Percentiles rank a stretch among this genome's conserved stretches.
These are phyloP conservation scores for Sapayoa aenigma DNA, from an alignment of 2,113 vertebrate genomes.

Conservation along the genomic window DNA sequence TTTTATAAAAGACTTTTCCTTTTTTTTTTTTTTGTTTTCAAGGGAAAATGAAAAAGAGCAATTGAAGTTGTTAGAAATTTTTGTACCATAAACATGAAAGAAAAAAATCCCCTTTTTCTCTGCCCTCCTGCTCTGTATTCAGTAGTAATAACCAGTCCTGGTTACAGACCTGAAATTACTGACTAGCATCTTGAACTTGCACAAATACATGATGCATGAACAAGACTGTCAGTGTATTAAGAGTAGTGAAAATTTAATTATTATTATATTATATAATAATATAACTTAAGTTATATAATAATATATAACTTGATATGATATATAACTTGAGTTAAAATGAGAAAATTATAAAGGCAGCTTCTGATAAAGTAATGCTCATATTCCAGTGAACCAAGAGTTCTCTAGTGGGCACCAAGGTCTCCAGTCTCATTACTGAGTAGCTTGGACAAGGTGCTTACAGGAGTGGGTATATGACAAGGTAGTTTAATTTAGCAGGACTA, in stretches of 20 bases:
- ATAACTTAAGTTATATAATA: too few species aligned
- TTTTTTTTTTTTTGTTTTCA: not conserved
- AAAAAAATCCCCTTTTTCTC: not conserved
- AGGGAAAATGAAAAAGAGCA: not conserved
- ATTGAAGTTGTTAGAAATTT: not conserved
- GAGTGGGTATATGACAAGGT: not conserved
- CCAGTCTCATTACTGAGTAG: not conserved
- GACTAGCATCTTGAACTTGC: not conserved
- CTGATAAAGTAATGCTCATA: slow-evolving; percentile 25
- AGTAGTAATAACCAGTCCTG: not conserved
- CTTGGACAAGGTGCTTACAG: not conserved
- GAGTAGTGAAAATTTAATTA: slow-evolving; percentile 48
- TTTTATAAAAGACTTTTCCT: not conserved
- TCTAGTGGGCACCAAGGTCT: not conserved
- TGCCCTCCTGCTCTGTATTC: not conserved
- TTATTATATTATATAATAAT: slow-evolving; percentile 55
- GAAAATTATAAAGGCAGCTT: slow-evolving; percentile 48
- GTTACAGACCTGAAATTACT: slow-evolving; percentile 9
- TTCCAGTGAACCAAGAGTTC: not conserved
- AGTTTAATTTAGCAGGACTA: not conserved
- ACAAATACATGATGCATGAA: not conserved
- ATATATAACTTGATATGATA: too few species aligned
- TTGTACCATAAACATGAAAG: not conserved
- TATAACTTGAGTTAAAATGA: slow-evolving; percentile 55
- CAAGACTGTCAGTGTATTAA: slow-evolving; percentile 20